Conservation (phyloP, 2,113 vertebrate genomes). For the Dascyllus trimaculatus region DNA sequence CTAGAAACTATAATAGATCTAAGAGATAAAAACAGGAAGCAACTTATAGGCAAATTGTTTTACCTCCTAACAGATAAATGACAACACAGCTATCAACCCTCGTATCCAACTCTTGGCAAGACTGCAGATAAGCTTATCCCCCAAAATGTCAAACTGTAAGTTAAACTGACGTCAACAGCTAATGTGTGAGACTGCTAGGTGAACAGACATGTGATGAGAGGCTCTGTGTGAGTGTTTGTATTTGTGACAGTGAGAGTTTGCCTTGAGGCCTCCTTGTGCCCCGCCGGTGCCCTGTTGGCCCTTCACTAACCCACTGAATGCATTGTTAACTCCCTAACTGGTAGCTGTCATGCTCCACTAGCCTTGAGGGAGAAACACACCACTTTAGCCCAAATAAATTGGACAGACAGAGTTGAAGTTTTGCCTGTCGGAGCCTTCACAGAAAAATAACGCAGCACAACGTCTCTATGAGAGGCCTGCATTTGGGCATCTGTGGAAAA, state of each 20-base stretch:
- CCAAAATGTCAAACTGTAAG: no score
- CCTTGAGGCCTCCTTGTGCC: neutral
- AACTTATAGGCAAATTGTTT: no score
- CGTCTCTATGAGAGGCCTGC: no score
- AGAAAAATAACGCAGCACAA: neutral
- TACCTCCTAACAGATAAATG: no score
- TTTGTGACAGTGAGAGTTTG: neutral
- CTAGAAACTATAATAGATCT: no score
- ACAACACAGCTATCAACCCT: no score
- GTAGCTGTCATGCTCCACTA: constrained; percentile 3
- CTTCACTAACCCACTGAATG: constrained; percentile 15
- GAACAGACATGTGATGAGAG: neutral
- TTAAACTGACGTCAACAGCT: no score
- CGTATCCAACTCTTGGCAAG: no score
- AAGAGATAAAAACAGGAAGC: no score
- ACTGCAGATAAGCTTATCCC: no score
- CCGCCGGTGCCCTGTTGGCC: constrained; percentile 6
- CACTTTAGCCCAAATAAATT: constrained; percentile 6
- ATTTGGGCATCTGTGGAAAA: no score
- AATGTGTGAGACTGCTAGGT: neutral
- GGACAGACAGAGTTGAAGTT: neutral
- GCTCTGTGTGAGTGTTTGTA: neutral
- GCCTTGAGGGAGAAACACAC: constrained; percentile 7
- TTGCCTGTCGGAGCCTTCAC: neutral
- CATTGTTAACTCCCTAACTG: constrained; percentile 27